Evolutionary conservation across 2,797 vertebrate species (phyloP).

Genomic region (Melanotaenia maccullochi): DNA sequence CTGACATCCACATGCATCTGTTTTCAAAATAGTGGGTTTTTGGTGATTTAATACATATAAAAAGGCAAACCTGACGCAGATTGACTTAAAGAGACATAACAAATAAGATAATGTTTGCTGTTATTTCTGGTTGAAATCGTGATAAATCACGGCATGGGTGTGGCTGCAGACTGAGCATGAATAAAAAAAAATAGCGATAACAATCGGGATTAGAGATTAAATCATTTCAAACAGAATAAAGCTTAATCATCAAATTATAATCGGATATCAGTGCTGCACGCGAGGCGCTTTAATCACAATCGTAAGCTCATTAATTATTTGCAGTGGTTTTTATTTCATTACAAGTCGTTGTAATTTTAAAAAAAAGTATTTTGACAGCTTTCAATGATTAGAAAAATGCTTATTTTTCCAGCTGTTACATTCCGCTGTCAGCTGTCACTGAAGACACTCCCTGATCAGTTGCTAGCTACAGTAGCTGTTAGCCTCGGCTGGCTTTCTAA

Average conservation of each 20-base stretch:
- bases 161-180: constrained; percentile 30
- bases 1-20: not conserved
- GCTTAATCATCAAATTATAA: constrained; percentile 4
- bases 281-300: not conserved
- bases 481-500: constrained; percentile 32
- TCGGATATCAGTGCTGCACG: not conserved
- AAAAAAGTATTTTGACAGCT: not conserved
- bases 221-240: constrained; percentile 19
- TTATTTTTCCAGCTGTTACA: not conserved
- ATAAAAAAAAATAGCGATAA: constrained; percentile 5
- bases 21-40: not conserved
- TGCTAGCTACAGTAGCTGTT: constrained; percentile 51
- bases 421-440: constrained; percentile 40
- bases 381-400: not conserved
- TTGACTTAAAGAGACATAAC: too few species aligned
- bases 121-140: not conserved
- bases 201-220: constrained; percentile 8
- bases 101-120: not conserved
- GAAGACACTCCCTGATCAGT: constrained; percentile 59
- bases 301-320: not conserved
- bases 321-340: rapidly evolving
- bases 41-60: not conserved
- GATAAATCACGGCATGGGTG: constrained; percentile 45
- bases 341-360: not conserved
- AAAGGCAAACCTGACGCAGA: not conserved